Conservation (phyloP, 2,797 vertebrate genomes). For the Florisuga fusca region DNA sequence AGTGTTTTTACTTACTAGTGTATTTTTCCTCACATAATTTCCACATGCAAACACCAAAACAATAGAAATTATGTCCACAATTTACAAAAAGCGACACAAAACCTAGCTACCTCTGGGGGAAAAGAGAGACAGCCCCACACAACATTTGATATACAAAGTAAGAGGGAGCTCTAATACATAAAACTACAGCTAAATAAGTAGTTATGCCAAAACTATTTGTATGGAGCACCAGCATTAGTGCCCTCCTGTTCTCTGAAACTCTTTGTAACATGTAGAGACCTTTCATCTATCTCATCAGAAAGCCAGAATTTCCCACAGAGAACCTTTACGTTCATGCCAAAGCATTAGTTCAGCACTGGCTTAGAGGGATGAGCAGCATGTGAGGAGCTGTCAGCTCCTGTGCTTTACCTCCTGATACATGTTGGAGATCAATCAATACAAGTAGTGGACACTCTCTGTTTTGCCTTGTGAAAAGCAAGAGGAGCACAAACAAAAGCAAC, state of each 20-base stretch:
- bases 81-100: background rate
- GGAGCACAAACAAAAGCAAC: background rate
- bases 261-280: background rate
- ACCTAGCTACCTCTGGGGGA: background rate
- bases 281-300: background rate
- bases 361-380: background rate
- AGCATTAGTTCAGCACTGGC: background rate
- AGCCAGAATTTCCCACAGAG: background rate
- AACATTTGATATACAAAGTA: background rate
- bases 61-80: background rate
- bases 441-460: background rate
- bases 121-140: background rate
- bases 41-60: background rate
- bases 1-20: background rate
- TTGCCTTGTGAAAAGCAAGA: background rate
- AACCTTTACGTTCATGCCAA: background rate
- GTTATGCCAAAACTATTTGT: background rate
- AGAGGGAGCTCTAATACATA: background rate
- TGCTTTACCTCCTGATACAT: background rate
- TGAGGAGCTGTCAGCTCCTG: background rate
- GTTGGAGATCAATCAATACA: background rate
- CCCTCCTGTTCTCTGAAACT: background rate
- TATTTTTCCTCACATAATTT: background rate
- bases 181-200: background rate
- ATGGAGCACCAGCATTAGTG: background rate